phyloP scores from a whole-genome alignment of 2,113 vertebrate species.

The Sphyrna mokarran region DNA sequence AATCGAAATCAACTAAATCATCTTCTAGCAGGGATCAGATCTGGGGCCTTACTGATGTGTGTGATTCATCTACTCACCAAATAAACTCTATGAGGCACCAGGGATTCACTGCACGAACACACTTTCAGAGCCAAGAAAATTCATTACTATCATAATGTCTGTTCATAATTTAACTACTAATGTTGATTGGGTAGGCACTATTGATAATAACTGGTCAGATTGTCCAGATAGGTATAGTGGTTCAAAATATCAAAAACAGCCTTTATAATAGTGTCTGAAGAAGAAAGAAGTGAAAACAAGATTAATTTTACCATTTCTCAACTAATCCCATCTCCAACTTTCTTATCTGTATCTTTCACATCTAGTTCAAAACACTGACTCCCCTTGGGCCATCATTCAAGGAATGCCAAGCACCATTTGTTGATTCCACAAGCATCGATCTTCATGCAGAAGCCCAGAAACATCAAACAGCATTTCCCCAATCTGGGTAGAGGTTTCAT shows the following conservation, averaged over 20 bases:
- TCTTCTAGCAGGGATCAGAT: not conserved
- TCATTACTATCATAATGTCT: not conserved
- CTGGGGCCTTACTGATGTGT: not conserved
- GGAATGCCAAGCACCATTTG: not conserved
- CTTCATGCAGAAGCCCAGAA: not conserved
- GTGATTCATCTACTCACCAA: not conserved
- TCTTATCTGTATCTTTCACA: not conserved
- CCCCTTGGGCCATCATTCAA: not conserved
- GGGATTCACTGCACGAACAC: not conserved
- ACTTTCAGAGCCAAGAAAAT: not conserved
- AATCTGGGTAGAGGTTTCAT: not conserved
- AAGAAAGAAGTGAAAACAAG: not conserved
- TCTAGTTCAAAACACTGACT: not conserved
- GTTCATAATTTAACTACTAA: not conserved
- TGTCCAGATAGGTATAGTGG: not conserved
- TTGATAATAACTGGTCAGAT: not conserved
- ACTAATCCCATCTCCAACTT: not conserved
- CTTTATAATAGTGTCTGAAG: not conserved
- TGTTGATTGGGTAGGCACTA: not conserved
- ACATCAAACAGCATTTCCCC: not conserved
- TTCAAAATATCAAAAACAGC: not conserved
- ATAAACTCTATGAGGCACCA: not conserved
- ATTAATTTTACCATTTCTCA: not conserved
- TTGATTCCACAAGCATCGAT: not conserved
- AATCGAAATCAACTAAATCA: not conserved